Evolutionary conservation across 64 coral and sea anemone species (phyloP).

Genomic region (Montipora foliosa): DNA sequence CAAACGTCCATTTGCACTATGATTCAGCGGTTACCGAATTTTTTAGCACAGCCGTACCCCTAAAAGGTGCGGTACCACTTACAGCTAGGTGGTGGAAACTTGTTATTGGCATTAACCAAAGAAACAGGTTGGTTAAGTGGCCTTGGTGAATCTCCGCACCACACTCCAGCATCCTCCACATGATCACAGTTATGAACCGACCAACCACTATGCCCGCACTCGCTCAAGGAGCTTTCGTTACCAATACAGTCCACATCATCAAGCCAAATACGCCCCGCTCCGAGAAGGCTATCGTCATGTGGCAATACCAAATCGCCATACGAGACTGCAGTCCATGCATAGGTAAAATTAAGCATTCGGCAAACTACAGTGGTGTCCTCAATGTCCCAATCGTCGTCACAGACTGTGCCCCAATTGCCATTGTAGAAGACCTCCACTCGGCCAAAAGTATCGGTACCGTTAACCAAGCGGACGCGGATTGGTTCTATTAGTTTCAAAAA

Average conservation of each 20-base stretch:
- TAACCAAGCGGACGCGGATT: neutral
- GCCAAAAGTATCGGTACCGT: neutral
- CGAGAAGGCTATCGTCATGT: neutral
- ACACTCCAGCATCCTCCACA: slow-evolving; percentile 22
- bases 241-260: slow-evolving; percentile 22
- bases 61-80: neutral
- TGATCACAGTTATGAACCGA: slow-evolving; percentile 31
- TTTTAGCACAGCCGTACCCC: no score
- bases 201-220: slow-evolving; percentile 31
- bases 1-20: no score
- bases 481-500: neutral
- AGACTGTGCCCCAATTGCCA: slow-evolving; percentile 44
- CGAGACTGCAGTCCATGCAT: neutral
- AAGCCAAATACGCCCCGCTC: slow-evolving; percentile 38
- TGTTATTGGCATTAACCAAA: neutral
- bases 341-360: slow-evolving; percentile 31
- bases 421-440: slow-evolving; percentile 12
- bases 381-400: slow-evolving; percentile 42
- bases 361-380: slow-evolving; percentile 30
- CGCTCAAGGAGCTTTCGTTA: slow-evolving; percentile 20
- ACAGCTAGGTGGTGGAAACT: neutral
- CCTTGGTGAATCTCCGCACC: slow-evolving; percentile 15
- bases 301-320: neutral
- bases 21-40: no score
- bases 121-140: neutral